phyloP scores from a whole-genome alignment of 2,797 vertebrate species.

The Platyrinchus mystaceus region DNA sequence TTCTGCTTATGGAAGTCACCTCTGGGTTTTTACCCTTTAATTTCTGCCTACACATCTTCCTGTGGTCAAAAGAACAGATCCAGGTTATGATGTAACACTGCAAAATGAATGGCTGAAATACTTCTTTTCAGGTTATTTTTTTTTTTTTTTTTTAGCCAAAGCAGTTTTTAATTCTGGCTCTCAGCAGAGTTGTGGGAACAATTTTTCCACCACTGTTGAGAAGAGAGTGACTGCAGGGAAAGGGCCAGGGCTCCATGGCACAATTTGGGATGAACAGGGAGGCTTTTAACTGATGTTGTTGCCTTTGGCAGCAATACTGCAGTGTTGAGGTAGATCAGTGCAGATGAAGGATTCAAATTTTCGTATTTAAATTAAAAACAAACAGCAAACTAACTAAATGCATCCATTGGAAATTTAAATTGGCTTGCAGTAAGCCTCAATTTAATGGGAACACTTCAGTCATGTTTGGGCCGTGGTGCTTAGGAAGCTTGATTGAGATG shows the following conservation, averaged over 20 bases:
- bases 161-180: neutral
- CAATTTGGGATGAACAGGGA: neutral
- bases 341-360: neutral
- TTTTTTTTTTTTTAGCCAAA: neutral
- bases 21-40: neutral
- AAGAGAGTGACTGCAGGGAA: neutral
- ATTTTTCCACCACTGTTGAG: neutral
- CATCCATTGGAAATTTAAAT: neutral
- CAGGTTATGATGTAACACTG: accelerated
- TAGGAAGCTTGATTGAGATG: neutral
- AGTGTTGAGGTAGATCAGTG: neutral
- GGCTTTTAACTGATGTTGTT: neutral
- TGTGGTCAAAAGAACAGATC: neutral
- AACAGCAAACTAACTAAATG: neutral
- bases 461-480: neutral
- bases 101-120: neutral
- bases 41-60: neutral
- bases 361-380: neutral
- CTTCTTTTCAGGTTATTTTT: neutral
- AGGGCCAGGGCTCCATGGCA: neutral
- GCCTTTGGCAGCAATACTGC: neutral
- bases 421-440: neutral
- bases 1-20: neutral
- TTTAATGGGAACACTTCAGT: neutral
- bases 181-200: neutral